Percentiles rank a stretch among this genome's conserved stretches.
phyloP scores from a whole-genome alignment of 2,888 invertebrate genomes.

The Oligia latruncula region DNA sequence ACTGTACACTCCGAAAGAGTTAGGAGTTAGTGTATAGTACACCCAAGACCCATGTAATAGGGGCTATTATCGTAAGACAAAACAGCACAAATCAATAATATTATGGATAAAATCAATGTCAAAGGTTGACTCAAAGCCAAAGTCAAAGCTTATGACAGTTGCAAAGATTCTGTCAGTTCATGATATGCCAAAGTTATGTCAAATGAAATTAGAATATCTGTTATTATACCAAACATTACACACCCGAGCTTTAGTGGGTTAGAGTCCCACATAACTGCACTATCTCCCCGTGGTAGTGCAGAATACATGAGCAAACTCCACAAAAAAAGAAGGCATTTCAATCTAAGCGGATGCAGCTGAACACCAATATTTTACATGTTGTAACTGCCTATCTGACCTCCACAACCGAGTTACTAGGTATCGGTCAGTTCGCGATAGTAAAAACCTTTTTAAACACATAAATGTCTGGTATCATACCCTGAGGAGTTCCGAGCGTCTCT shows the following conservation, averaged over 20 bases:
- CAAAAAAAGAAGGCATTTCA: too few relatives aligned
- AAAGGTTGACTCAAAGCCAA: neutral
- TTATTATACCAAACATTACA: too few relatives aligned
- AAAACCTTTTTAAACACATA: neutral
- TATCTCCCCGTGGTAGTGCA: too few relatives aligned
- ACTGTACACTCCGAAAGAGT: neutral
- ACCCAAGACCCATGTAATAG: neutral
- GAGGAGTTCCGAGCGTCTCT: constrained; percentile 71
- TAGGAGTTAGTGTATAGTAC: too few relatives aligned
- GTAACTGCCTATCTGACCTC: neutral
- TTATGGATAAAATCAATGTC: neutral
- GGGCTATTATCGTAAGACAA: neutral
- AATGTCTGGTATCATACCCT: constrained; percentile 18
- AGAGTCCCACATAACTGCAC: too few relatives aligned
- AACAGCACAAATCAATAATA: neutral
- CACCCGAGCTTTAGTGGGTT: too few relatives aligned
- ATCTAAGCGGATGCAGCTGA: neutral
- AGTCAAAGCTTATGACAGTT: too few relatives aligned
- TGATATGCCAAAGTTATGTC: neutral
- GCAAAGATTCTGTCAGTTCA: neutral
- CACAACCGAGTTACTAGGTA: neutral
- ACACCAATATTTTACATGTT: neutral
- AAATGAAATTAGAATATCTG: too few relatives aligned
- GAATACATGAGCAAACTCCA: too few relatives aligned
- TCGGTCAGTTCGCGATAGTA: neutral